Percentiles rank a stretch among this genome's conserved stretches.
These are phyloP conservation scores for Eulemur rubriventer DNA, from an alignment of 2,797 vertebrate genomes.

Conservation along the genomic window DNA sequence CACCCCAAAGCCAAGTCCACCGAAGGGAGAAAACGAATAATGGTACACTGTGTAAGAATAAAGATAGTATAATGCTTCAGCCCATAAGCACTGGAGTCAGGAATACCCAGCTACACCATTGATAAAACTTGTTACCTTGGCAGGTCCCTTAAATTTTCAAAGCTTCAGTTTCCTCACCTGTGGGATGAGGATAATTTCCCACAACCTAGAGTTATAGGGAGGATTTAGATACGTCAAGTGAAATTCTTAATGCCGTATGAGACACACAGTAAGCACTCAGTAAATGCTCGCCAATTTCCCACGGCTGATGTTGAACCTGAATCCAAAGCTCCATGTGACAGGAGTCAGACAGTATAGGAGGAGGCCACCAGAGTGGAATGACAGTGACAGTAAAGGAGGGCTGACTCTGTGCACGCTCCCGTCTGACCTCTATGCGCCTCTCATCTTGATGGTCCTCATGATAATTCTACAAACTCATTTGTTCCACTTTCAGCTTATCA, in stretches of 20 bases:
- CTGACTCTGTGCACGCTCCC: background rate
- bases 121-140: background rate
- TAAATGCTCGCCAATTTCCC: background rate
- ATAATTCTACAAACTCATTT: background rate
- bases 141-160: background rate
- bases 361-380: rapidly evolving
- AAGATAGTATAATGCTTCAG: background rate
- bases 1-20: background rate
- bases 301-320: background rate
- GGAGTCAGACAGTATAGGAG: too few relatives aligned
- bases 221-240: background rate
- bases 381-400: background rate
- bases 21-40: too few relatives aligned
- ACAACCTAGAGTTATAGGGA: background rate
- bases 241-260: background rate
- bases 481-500: background rate
- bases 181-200: background rate
- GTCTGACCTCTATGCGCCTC: too few relatives aligned
- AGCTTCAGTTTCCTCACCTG: background rate
- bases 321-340: background rate
- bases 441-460: background rate
- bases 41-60: background rate
- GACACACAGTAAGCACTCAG: background rate
- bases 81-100: rapidly evolving
- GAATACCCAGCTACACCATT: background rate